phyloP scores from a whole-genome alignment of 2,888 invertebrate genomes.

The Magallana nippona region DNA sequence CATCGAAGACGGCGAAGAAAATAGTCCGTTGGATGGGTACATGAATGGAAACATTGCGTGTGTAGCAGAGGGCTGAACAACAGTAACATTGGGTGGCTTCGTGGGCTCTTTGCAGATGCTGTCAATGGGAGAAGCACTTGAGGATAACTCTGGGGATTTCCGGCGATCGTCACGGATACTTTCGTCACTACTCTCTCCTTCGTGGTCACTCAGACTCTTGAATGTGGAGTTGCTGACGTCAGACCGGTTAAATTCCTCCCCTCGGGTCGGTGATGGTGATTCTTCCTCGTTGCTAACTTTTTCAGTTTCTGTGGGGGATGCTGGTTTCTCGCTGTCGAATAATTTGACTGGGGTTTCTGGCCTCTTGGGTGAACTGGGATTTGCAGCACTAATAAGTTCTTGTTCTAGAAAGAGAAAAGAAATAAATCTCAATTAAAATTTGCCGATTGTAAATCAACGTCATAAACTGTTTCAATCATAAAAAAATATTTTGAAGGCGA shows the following conservation, averaged over 20 bases:
- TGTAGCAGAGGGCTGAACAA: slow-evolving; percentile 90
- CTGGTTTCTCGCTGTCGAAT: not conserved
- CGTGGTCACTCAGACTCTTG: slow-evolving; percentile 42
- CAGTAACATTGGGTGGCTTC: slow-evolving; percentile 90
- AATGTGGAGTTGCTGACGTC: slow-evolving; percentile 43
- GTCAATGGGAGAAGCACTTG: slow-evolving; percentile 49
- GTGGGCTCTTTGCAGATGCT: slow-evolving; percentile 61
- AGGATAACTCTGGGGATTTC: slow-evolving; percentile 50
- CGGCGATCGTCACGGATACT: slow-evolving; percentile 46
- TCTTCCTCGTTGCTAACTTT: not conserved
- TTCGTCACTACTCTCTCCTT: slow-evolving; percentile 47
- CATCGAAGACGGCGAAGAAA: slow-evolving; percentile 86
- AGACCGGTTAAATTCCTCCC: slow-evolving; percentile 45
- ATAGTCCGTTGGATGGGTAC: slow-evolving; percentile 85
- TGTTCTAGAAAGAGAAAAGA: slow-evolving; percentile 38
- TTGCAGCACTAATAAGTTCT: slow-evolving; percentile 30
- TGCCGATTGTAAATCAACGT: not conserved
- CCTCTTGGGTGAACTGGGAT: not conserved
- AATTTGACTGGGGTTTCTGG: not conserved
- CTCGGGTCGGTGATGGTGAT: slow-evolving; percentile 29
- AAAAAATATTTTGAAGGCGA: not conserved
- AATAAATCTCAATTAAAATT: not conserved
- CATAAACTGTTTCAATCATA: not conserved
- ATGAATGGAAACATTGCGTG: slow-evolving; percentile 95
- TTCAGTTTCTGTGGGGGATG: not conserved